Evolutionary conservation across 1,140 invertebrate genomes (phyloP).

Genomic region (Eupeodes corollae): DNA sequence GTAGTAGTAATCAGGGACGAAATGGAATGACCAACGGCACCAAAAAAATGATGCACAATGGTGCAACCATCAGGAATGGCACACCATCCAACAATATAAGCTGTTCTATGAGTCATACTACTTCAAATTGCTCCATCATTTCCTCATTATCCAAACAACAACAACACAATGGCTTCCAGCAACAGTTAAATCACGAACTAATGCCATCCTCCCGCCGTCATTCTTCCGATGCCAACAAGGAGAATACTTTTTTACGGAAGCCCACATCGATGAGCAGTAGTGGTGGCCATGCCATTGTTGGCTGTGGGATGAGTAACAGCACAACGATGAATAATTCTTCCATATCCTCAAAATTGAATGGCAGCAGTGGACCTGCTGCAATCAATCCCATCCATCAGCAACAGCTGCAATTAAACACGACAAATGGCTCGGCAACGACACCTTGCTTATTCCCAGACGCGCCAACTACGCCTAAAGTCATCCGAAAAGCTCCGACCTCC

Average conservation of each 20-base stretch:
- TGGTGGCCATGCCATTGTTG: not conserved
- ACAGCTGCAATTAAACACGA: constrained; percentile 4
- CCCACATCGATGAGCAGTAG: not conserved
- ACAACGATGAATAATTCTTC: not conserved
- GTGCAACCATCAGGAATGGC: too few species aligned
- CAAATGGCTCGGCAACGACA: not conserved
- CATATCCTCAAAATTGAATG: not conserved
- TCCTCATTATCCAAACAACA: constrained; percentile 7
- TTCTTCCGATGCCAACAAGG: constrained; percentile 29
- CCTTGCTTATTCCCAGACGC: constrained; percentile 43
- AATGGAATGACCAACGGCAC: too few species aligned
- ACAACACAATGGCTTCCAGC: constrained; percentile 1
- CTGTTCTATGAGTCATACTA: too few species aligned
- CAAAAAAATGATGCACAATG: too few species aligned
- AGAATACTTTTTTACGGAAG: constrained; percentile 23
- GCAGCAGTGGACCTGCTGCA: not conserved
- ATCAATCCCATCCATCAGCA: constrained; percentile 4
- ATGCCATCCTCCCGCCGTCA: constrained; percentile 11
- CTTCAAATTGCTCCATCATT: too few species aligned
- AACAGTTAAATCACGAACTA: constrained; percentile 1
- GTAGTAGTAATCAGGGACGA: not conserved
- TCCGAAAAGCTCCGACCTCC: constrained; percentile 28
- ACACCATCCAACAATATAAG: too few species aligned
- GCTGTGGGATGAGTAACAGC: too few species aligned
- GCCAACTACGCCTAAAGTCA: constrained; percentile 48